Percentiles rank a stretch among this genome's conserved stretches.
Conservation (phyloP, 2,888 invertebrate species). For the Synergus gifuensis region DNA sequence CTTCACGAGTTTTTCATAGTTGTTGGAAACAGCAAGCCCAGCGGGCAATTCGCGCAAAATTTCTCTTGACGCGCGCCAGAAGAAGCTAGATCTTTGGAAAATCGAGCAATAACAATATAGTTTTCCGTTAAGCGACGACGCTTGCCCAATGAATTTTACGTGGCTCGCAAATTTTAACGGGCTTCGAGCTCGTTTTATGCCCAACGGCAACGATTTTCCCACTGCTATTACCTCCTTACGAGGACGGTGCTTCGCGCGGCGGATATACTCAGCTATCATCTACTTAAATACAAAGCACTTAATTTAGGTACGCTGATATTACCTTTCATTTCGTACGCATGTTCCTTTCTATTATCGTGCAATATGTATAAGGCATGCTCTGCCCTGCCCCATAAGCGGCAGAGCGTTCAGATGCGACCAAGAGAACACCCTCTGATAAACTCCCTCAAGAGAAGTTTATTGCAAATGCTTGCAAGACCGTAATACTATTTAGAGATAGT, state of each 20-base stretch:
- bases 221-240: conserved; percentile 34
- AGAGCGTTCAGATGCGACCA: not conserved
- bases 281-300: conserved; percentile 58
- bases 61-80: not conserved
- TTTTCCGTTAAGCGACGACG: conserved; percentile 36
- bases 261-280: conserved; percentile 57
- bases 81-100: conserved; percentile 16
- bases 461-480: not conserved
- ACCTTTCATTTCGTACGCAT: conserved; percentile 48
- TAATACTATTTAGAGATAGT: conserved; percentile 36
- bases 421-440: conserved; percentile 28
- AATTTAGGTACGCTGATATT: conserved; percentile 54
- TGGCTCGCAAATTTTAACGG: conserved; percentile 41
- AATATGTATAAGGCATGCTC: conserved; percentile 13
- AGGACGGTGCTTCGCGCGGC: conserved; percentile 50
- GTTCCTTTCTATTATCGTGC: conserved; percentile 8
- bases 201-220: conserved; percentile 32
- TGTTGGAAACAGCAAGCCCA: not conserved
- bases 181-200: conserved; percentile 24
- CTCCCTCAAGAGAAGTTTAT: conserved; percentile 18
- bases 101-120: conserved; percentile 37
- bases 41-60: conserved; percentile 14
- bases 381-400: not conserved
- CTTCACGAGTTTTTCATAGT: not conserved
- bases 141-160: conserved; percentile 32